A percentile compares a stretch with the other conserved stretches of the same genome.
These are phyloP conservation scores for human DNA, from an alignment of 2,113 vertebrate genomes.

Conservation along the genomic window GRCh38 chr17:68068501-68069000, in stretches of 20 bases:
- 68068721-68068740: background rate
- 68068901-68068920: background rate
- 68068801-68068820: background rate
- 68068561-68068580: background rate
- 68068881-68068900: background rate
- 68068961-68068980: no score
- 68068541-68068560: background rate
- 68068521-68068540: background rate
- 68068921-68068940: background rate
- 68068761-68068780: background rate
- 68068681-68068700: background rate
- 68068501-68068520: background rate
- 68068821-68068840: background rate
- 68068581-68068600: background rate
- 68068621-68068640: background rate
- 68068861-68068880: background rate
- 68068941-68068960: background rate
- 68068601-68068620: background rate
- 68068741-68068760: background rate
- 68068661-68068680: background rate
- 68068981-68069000: no score
- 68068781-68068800: background rate
- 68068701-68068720: background rate
- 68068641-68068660: background rate
- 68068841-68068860: background rate